A percentile compares a stretch with the other conserved stretches of the same genome.
phyloP scores from a whole-genome alignment of 2,113 vertebrate genomes.

The Poeciliopsis prolifica region DNA sequence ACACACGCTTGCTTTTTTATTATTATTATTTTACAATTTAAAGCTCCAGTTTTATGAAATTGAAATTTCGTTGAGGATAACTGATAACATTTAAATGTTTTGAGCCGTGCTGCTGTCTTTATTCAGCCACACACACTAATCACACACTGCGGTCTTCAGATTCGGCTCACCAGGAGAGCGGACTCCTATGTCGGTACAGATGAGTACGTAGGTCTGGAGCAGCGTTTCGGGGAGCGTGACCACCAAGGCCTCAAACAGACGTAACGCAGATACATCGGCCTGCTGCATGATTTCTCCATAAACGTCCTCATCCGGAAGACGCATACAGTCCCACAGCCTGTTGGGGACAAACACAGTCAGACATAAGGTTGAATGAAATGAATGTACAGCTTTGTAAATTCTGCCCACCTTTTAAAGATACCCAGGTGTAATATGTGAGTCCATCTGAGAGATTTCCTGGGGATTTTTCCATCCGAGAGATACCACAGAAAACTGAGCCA shows the following conservation, averaged over 20 bases:
- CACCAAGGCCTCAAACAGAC: slow-evolving; percentile 84
- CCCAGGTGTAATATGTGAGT: slow-evolving; percentile 87
- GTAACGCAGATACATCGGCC: slow-evolving; percentile 80
- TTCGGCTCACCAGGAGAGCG: slow-evolving; percentile 72
- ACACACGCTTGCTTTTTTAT: background rate
- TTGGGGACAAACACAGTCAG: background rate
- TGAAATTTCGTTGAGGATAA: background rate
- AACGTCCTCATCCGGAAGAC: background rate
- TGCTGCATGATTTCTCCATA: slow-evolving; percentile 75
- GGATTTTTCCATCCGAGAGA: slow-evolving; percentile 71
- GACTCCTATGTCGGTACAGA: slow-evolving; percentile 76
- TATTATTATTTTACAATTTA: background rate
- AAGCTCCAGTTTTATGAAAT: background rate
- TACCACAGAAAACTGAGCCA: slow-evolving; percentile 86
- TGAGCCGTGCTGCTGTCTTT: too few relatives aligned
- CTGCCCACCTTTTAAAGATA: slow-evolving; percentile 83
- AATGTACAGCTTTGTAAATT: background rate
- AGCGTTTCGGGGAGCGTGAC: slow-evolving; percentile 85
- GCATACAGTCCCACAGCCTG: slow-evolving; percentile 82
- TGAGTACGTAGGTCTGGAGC: slow-evolving; percentile 81
- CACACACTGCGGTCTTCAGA: background rate
- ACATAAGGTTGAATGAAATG: background rate
- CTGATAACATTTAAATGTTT: background rate
- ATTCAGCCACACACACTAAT: too few relatives aligned
- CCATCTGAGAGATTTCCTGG: slow-evolving; percentile 61